phyloP scores from a whole-genome alignment of 2,888 invertebrate genomes.

The Eustalomyia histrio region DNA sequence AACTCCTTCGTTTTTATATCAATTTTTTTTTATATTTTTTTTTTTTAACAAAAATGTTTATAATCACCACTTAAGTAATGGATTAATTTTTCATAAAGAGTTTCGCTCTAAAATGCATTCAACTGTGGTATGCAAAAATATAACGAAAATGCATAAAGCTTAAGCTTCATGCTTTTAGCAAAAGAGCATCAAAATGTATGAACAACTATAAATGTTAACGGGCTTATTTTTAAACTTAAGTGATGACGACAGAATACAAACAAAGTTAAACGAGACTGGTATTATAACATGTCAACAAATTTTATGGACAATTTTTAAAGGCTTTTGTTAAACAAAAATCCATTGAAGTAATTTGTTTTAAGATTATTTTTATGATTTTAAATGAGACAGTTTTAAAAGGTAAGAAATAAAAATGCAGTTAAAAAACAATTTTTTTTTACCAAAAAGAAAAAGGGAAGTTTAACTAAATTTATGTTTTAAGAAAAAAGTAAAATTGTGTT shows the following conservation, averaged over 20 bases:
- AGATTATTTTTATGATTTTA: conserved; percentile 52
- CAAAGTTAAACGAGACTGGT: conserved; percentile 30
- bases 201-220: conserved; percentile 33
- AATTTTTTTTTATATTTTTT: not conserved
- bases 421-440: not conserved
- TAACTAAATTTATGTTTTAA: not conserved
- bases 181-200: not conserved
- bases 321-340: conserved; percentile 1
- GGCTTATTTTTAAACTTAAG: conserved; percentile 19
- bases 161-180: not conserved
- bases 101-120: not conserved
- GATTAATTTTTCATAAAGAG: conserved; percentile 37
- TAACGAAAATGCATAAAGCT: not conserved
- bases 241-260: conserved; percentile 1
- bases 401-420: not conserved
- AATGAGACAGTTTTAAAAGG: conserved; percentile 37
- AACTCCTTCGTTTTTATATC: too few relatives aligned
- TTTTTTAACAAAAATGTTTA: not conserved
- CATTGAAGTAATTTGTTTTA: conserved; percentile 42
- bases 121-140: conserved; percentile 15
- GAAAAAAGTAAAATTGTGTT: conserved; percentile 23
- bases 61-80: conserved; percentile 45
- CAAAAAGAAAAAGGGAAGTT: not conserved
- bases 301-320: conserved; percentile 10
- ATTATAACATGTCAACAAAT: conserved; percentile 47